Evolutionary conservation across 2,888 invertebrate species (phyloP).

Genomic region (Argyra leucocephala): DNA sequence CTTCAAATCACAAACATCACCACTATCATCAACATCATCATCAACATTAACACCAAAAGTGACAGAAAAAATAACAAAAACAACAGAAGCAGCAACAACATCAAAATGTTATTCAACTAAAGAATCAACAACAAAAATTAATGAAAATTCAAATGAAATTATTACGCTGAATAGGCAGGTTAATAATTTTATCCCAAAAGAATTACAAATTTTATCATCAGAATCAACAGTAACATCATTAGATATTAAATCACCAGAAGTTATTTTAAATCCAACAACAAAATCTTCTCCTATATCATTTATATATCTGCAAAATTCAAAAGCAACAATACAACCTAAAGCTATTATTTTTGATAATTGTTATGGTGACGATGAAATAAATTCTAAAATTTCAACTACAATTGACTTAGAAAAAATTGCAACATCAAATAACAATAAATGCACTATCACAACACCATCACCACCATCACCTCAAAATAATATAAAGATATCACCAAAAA

Average conservation of each 20-base stretch:
- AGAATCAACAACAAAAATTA: too few species aligned
- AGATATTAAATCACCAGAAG: too few species aligned
- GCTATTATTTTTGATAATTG: background rate
- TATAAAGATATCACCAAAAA: background rate
- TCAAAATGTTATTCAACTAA: background rate
- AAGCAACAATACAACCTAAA: background rate
- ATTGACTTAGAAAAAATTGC: background rate
- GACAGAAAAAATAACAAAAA: background rate
- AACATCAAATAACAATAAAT: background rate
- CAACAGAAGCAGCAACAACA: background rate
- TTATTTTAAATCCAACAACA: too few species aligned
- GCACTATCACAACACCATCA: background rate
- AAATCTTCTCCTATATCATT: too few species aligned
- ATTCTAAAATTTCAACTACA: background rate
- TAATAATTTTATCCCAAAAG: background rate
- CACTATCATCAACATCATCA: too few species aligned
- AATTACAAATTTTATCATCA: background rate
- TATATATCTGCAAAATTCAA: background rate
- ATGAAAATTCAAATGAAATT: constrained; percentile 1
- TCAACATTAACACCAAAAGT: background rate
- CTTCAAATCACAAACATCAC: background rate
- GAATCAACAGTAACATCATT: background rate
- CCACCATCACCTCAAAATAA: background rate
- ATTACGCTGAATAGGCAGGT: background rate
- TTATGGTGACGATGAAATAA: background rate